Evolutionary conservation across 1,140 invertebrate genomes (phyloP).

Genomic region (Sycobia sp.): DNA sequence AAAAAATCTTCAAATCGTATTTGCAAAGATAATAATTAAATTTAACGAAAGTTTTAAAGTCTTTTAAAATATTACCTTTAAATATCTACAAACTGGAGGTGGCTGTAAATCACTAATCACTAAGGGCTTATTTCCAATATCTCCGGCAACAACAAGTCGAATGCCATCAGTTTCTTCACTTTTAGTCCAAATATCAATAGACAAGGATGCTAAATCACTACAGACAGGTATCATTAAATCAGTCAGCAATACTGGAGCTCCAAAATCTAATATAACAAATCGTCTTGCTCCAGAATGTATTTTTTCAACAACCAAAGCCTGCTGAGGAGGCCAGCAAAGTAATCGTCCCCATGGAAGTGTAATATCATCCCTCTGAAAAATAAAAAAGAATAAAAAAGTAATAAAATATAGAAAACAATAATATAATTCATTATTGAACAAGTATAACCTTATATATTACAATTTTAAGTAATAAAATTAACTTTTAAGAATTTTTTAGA

Average conservation of each 20-base stretch:
- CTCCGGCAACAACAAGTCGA: slow-evolving; percentile 82
- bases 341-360: slow-evolving; percentile 75
- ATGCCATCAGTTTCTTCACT: slow-evolving; percentile 83
- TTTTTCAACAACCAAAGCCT: slow-evolving; percentile 87
- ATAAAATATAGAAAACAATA: background rate
- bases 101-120: slow-evolving; percentile 88
- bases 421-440: too few relatives aligned
- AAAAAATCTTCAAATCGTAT: background rate
- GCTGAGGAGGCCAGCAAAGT: slow-evolving; percentile 76
- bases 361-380: slow-evolving; percentile 52
- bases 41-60: too few relatives aligned
- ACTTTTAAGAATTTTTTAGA: too few relatives aligned
- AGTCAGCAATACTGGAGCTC: slow-evolving; percentile 81
- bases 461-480: too few relatives aligned
- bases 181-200: slow-evolving; percentile 87
- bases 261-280: slow-evolving; percentile 91
- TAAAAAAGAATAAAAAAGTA: background rate
- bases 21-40: too few relatives aligned
- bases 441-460: too few relatives aligned
- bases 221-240: slow-evolving; percentile 88
- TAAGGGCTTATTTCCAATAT: slow-evolving; percentile 82
- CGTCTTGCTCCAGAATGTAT: slow-evolving; percentile 88
- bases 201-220: slow-evolving; percentile 82
- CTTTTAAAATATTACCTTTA: slow-evolving; percentile 70
- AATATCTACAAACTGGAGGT: slow-evolving; percentile 82